Evolutionary conservation across 2,113 vertebrate species (phyloP), one percentile per base, ranked within the genome.

Genomic region (Malurus cyaneus): DNA sequence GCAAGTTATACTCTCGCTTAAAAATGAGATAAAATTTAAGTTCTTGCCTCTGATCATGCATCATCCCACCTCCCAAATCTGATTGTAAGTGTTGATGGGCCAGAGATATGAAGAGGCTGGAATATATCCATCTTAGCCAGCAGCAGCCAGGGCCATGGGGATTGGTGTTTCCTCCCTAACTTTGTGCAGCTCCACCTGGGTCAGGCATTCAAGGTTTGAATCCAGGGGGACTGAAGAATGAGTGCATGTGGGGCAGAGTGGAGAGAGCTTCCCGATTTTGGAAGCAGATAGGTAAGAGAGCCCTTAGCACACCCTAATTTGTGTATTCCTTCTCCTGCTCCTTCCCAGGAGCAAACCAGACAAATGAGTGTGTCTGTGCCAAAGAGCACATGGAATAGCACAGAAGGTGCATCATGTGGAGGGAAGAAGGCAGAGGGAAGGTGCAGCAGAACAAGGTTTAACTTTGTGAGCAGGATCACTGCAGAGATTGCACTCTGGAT

Each of bases 381-480:
- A 21, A 41, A 2, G 11, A 61, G 8, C 23, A 84, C 86, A 71
- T 5, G 56, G 52, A 3, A 42, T 17, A 73, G 71, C 42, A 34
- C n/a, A 26, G 36, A 57, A 34, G 53, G 46, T 23, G 31, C 20
- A 7, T 83, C 23, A 5, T 23, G 60, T 61, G 26, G 61, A 77
- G 77, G 31, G 41, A 64, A 84, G 32, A 32, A 60, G 72, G 18
- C 36, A 14, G n/a, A 80, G 49, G 49, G 53, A 91, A 78, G 78
- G 65, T 77, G 54, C 42, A 78, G 50, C 39, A 92, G 88, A 90
- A 34, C 52, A 81, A 92, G 65, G 78, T 96, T 66, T 91, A 62
- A 80, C 88, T 93, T 60, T 59, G 41, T 73, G 41, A 92, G 76
- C 62, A 91, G 72, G 86, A 93, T 78, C 56, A 36, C 86, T 64